A percentile compares a stretch with the other conserved stretches of the same genome.
phyloP scores from a whole-genome alignment of 2,888 invertebrate genomes.

The Volucella inanis region DNA sequence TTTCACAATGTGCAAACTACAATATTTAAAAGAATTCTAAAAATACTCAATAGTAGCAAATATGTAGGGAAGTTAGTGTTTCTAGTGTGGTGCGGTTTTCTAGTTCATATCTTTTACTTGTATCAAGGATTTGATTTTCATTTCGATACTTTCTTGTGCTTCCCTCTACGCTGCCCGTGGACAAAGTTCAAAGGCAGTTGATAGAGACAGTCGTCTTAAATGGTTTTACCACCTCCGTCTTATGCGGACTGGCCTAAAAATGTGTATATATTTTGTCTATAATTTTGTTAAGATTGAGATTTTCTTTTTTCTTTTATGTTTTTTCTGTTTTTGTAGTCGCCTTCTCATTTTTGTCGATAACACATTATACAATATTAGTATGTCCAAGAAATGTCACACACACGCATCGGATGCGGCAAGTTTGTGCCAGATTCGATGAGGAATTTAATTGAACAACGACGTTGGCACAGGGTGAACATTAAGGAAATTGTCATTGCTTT shows the following conservation, averaged over 20 bases:
- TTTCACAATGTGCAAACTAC: constrained; percentile 74
- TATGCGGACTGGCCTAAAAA: constrained; percentile 47
- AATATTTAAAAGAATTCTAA: constrained; percentile 65
- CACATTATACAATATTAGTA: constrained; percentile 42
- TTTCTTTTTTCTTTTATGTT: constrained; percentile 27
- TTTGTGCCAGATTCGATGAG: constrained; percentile 34
- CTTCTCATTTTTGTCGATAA: constrained; percentile 31
- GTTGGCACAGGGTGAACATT: neutral
- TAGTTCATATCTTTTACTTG: constrained; percentile 33
- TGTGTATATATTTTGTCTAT: constrained; percentile 32
- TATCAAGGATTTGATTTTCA: constrained; percentile 61
- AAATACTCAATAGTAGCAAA: constrained; percentile 63
- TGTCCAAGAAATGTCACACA: constrained; percentile 45
- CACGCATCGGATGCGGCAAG: constrained; percentile 18
- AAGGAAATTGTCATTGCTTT: neutral
- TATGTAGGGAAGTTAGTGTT: constrained; percentile 59
- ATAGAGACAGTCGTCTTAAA: constrained; percentile 32
- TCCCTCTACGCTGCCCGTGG: constrained; percentile 15
- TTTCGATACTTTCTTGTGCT: constrained; percentile 2
- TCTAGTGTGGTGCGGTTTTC: constrained; percentile 30
- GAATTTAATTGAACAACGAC: neutral
- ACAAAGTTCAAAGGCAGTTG: constrained; percentile 57
- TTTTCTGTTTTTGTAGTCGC: constrained; percentile 2
- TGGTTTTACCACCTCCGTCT: constrained; percentile 37
- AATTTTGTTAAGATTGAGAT: neutral